These are phyloP conservation scores for Aptenodytes forsteri DNA, from an alignment of 2,113 vertebrate species.

Conservation along the genomic window DNA sequence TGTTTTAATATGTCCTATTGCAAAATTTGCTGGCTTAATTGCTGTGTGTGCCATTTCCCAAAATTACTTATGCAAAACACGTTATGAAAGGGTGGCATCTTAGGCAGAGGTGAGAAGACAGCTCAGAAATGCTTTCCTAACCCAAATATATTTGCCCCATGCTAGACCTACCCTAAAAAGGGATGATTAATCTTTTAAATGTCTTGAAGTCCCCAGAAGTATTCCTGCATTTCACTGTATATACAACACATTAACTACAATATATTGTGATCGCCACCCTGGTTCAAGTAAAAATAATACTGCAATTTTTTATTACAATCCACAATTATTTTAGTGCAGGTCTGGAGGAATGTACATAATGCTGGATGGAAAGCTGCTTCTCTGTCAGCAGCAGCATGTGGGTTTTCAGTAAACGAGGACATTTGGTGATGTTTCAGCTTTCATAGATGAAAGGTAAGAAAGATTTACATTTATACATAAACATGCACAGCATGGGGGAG, in stretches of 20 bases:
- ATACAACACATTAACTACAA: not conserved
- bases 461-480: slow-evolving; percentile 46
- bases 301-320: not conserved
- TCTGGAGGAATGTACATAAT: not conserved
- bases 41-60: not conserved
- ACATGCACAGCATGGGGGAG: not conserved
- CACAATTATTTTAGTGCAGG: not conserved
- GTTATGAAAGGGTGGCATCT: not conserved
- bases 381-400: not conserved
- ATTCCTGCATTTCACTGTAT: not conserved
- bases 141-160: not conserved
- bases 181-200: not conserved
- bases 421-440: slow-evolving; percentile 22
- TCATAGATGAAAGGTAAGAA: slow-evolving; percentile 42
- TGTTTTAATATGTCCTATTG: not conserved
- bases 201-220: not conserved
- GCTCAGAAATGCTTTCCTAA: not conserved
- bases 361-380: not conserved
- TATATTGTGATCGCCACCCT: not conserved
- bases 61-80: not conserved
- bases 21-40: not conserved
- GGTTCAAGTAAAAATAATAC: not conserved
- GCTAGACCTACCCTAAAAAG: not conserved
- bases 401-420: not conserved
- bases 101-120: not conserved